These are phyloP conservation scores for Melanchra persicariae DNA, from an alignment of 2,888 invertebrate species.

Conservation along the genomic window DNA sequence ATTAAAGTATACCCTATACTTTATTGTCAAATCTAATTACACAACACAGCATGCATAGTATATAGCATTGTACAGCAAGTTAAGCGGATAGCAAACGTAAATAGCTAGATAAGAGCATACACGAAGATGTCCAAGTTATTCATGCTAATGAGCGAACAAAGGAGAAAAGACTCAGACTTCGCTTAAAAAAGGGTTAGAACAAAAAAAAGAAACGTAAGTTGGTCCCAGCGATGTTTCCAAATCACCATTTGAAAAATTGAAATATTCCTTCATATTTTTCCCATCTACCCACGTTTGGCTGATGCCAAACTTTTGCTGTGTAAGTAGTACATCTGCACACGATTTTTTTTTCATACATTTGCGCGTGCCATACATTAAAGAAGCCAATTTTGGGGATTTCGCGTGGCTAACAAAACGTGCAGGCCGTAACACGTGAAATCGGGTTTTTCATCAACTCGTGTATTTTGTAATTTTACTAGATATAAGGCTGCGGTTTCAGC, in stretches of 20 bases:
- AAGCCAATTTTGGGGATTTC: slow-evolving; percentile 74
- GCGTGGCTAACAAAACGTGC: slow-evolving; percentile 68
- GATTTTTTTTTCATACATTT: slow-evolving; percentile 72
- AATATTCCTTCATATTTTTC: slow-evolving; percentile 48
- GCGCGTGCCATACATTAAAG: slow-evolving; percentile 75
- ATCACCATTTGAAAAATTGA: slow-evolving; percentile 42
- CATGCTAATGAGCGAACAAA: slow-evolving; percentile 17
- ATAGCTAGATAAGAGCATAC: not conserved
- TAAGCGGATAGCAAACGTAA: too few species aligned
- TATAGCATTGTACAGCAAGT: too few species aligned
- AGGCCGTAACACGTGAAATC: slow-evolving; percentile 57
- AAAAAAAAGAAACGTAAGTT: slow-evolving; percentile 21
- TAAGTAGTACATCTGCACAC: slow-evolving; percentile 64
- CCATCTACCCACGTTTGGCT: slow-evolving; percentile 46
- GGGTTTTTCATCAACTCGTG: slow-evolving; percentile 53
- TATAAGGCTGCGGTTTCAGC: slow-evolving; percentile 9
- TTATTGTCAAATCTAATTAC: too few species aligned
- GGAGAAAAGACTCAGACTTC: slow-evolving; percentile 4
- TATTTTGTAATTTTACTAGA: slow-evolving; percentile 50
- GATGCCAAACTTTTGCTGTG: slow-evolving; percentile 64
- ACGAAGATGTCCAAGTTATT: not conserved
- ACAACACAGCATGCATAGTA: too few species aligned
- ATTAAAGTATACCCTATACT: too few species aligned
- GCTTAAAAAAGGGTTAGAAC: slow-evolving; percentile 12
- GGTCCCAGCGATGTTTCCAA: slow-evolving; percentile 27